Conservation (phyloP, 2,113 vertebrate species). For the Zootoca vivipara region DNA sequence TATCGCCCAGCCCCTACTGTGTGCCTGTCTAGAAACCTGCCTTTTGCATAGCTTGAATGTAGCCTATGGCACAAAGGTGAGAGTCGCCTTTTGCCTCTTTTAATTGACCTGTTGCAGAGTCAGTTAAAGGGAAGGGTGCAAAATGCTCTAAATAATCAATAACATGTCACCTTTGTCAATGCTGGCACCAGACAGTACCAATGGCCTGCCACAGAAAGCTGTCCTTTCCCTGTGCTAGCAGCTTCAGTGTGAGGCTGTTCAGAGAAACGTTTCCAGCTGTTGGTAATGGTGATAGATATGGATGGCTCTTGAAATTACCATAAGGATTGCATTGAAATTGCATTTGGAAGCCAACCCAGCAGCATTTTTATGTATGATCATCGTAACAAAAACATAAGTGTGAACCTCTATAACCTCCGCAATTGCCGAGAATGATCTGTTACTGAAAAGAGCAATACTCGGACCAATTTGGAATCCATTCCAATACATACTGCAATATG, state of each 20-base stretch:
- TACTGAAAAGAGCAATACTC: conserved; percentile 21
- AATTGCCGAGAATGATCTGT: conserved; percentile 14
- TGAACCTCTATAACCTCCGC: conserved; percentile 7
- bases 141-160: neutral
- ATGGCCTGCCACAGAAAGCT: neutral
- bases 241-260: neutral
- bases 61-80: no score
- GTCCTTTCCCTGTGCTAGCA: neutral
- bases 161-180: neutral
- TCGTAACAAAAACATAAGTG: conserved; percentile 8
- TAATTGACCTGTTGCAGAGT: neutral
- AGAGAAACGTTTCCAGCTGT: neutral
- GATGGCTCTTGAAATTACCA: neutral
- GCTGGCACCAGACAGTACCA: neutral
- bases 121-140: neutral
- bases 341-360: neutral
- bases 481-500: conserved; percentile 9
- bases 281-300: neutral
- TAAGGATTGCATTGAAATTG: neutral
- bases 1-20: no score
- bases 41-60: no score
- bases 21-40: no score
- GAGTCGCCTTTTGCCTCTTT: no score
- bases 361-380: neutral
- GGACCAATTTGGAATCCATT: conserved; percentile 28